Evolutionary conservation across 2,888 invertebrate genomes (phyloP), one percentile per base, ranked within the genome.

Genomic region (Chrysolina haemoptera): DNA sequence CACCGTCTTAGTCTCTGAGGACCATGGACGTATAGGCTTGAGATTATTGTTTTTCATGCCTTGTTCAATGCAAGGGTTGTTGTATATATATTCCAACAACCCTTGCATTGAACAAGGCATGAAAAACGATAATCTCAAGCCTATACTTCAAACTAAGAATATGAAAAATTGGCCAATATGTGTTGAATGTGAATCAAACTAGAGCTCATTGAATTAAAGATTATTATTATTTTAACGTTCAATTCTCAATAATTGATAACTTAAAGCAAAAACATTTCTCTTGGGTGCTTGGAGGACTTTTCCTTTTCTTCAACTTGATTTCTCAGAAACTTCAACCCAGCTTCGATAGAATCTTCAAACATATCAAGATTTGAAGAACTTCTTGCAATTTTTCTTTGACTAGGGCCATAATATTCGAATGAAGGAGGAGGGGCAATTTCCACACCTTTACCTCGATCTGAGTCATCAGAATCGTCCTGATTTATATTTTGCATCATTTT

Each of bases 341-440:
- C 91, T 80, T 89, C 89, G 69, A 91, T 90, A 0, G 91, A 90
- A 14, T 89, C 88, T 74, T 89, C 89, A 55, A 91, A 83, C 64
- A 89, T 82, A 11, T 64, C 69, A 68, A 69, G 18, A 50, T 70
- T 70, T 14, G 27, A 16, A 53, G 67, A 35, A 48, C 12, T 62
- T 76, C 68, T 77, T 63, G 72, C 27, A 55, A 62, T 70, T 79
- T 85, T 85, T 64, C 75, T 78, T 12, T 74, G 74, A 66, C 79
- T 82, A 10, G 91, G 90, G 0, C 91, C 91, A 80, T 91, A 91
- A 83, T 93, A 92, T 40, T 93, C 91, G 81, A 90, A 92, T 1
- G 91, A 91, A 0, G 93, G 89, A 1, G 94, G 94, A 9, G 93
- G 93, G 9, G 93, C 90, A 78, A 94, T 90, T 87, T 92, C 92